A percentile compares a stretch with the other conserved stretches of the same genome.
phyloP scores from a whole-genome alignment of 2,113 vertebrate genomes.

The Perca fluviatilis region DNA sequence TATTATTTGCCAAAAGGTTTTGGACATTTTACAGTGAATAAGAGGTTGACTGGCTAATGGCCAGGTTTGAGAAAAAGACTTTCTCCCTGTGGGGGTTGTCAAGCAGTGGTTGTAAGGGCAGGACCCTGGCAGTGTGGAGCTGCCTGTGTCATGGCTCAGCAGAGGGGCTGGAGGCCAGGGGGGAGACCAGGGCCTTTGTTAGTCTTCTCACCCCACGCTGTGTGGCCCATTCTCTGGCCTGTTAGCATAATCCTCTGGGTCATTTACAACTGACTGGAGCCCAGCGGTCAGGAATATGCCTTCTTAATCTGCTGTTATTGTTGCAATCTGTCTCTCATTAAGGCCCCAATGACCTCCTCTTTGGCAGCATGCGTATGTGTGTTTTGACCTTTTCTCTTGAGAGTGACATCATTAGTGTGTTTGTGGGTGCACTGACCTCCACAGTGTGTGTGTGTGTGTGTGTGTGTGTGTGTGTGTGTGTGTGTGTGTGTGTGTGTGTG shows the following conservation, averaged over 20 bases:
- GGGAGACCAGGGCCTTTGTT: constrained; percentile 57
- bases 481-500: constrained; percentile 30
- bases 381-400: constrained; percentile 68
- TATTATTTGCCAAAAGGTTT: not conserved
- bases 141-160: constrained; percentile 27
- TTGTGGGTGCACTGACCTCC: constrained; percentile 56
- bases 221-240: constrained; percentile 62
- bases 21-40: not conserved
- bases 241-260: constrained; percentile 79
- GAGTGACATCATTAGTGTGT: constrained; percentile 63
- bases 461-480: constrained; percentile 18
- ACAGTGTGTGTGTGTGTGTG: constrained; percentile 24
- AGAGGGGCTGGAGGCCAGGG: constrained; percentile 45
- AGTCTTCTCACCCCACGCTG: constrained; percentile 55
- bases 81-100: constrained; percentile 3
- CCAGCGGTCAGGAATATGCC: constrained; percentile 72
- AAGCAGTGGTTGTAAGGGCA: constrained; percentile 4
- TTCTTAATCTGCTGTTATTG: constrained; percentile 79
- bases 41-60: not conserved
- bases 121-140: constrained; percentile 15
- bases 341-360: constrained; percentile 64
- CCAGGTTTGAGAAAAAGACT: not conserved
- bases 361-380: constrained; percentile 65
- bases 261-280: constrained; percentile 76
- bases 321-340: constrained; percentile 80